Base-by-base conservation (phyloP, 2,797 vertebrate species). In the Petrocephalus schoutedeni region DNA sequence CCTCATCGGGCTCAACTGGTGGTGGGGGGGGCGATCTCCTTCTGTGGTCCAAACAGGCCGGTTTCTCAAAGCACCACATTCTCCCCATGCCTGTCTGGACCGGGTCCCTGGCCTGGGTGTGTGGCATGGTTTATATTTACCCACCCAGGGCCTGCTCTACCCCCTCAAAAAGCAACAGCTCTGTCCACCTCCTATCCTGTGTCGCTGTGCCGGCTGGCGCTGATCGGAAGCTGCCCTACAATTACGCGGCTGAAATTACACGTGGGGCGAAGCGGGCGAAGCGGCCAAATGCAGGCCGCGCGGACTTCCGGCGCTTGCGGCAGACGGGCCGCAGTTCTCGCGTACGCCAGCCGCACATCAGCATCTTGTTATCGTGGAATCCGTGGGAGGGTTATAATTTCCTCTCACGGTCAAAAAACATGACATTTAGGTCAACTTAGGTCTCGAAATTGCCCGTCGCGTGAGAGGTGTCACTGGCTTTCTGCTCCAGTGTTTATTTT, bases 231-330 rank as follows among this genome's bases (percentile, higher is more conserved):
- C 91, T 91, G 91, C 93, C 93, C 92, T 93, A 91, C 93, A 94
- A 95, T 94, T 94, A 94, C 93, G 94, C 92, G 91, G 91, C 93
- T 93, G 89, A 91, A 94, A 94, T 94, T 94, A 93, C 91, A 94
- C 92, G 92, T 93, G 92, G 93, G 92, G 94, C 93, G 91, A 93
- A 91, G 90, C 91, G 92, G 91, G 88, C 85, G 86, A 90, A 86
- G 84, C 90, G 89, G 88, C 87, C 92, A 92, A 92, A 94, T 90
- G 14, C 23, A 28, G 9, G 3, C 61, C 23, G 23, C 21, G 4
- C 19, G 9, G 16, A 36, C 64, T 51, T 14, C 32, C 9, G 86
- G 88, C 56, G 4, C 23, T 85, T 19, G 61, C 2, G n/a, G 14
- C 49, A 32, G 28, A 10, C 21, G 0, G 82, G 53, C 49, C 23